Conservation (phyloP, 2,888 invertebrate genomes). For the Hirtodrosophila alboralis region DNA sequence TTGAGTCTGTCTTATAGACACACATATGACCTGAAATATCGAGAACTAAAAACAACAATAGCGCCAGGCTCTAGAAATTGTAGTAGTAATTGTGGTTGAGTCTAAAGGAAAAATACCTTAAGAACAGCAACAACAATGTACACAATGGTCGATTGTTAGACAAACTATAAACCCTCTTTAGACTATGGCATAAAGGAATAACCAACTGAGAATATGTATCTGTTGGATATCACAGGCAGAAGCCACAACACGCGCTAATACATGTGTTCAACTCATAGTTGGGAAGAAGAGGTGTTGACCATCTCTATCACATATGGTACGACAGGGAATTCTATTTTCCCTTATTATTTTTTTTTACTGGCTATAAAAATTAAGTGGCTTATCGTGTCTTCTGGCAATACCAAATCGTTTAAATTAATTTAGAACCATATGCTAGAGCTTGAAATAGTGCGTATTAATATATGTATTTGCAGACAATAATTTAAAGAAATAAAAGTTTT, state of each 20-base stretch:
- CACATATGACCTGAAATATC: constrained; percentile 48
- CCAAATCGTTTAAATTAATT: constrained; percentile 59
- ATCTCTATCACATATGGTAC: constrained; percentile 39
- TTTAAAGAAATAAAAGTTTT: constrained; percentile 15
- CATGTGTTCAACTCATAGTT: constrained; percentile 59
- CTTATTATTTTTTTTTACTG: constrained; percentile 10
- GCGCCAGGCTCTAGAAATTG: constrained; percentile 60
- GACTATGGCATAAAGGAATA: constrained; percentile 65
- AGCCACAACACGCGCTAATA: constrained; percentile 79
- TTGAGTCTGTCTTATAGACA: constrained; percentile 19
- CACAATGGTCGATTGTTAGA: constrained; percentile 72
- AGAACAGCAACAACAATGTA: constrained; percentile 28
- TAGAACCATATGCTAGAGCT: no score
- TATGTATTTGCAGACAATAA: constrained; percentile 17
- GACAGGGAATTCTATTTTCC: neutral
- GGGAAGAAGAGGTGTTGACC: constrained; percentile 42
- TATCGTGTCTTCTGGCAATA: constrained; percentile 54
- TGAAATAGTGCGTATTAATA: constrained; percentile 31
- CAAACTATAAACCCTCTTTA: constrained; percentile 33
- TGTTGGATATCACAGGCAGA: constrained; percentile 35
- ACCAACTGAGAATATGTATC: constrained; percentile 41
- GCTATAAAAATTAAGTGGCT: constrained; percentile 72
- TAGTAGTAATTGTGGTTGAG: constrained; percentile 63
- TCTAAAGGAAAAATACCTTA: constrained; percentile 43
- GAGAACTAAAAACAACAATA: constrained; percentile 54